These are phyloP conservation scores for Cynaeus angustus DNA, from an alignment of 2,888 invertebrate genomes.

Conservation along the genomic window DNA sequence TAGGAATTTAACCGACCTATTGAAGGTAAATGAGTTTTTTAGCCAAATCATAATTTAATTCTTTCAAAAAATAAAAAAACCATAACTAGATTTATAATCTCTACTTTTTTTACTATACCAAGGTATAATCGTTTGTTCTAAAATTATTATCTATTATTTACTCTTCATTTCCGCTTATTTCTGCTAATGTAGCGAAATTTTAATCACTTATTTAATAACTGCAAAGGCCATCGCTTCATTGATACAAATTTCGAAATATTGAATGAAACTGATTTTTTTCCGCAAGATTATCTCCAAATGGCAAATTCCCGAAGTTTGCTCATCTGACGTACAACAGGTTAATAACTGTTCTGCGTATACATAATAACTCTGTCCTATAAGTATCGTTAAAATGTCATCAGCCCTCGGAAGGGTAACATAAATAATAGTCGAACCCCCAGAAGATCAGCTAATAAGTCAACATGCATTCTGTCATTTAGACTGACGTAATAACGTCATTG, in stretches of 20 bases:
- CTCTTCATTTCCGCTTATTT: slow-evolving; percentile 22
- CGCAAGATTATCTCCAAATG: slow-evolving; percentile 15
- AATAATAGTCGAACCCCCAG: slow-evolving; percentile 67
- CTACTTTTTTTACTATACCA: too few species aligned
- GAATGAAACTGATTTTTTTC: slow-evolving; percentile 44
- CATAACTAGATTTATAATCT: too few species aligned
- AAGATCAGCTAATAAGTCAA: slow-evolving; percentile 71
- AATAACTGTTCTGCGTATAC: slow-evolving; percentile 43
- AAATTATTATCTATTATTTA: neutral
- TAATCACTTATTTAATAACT: slow-evolving; percentile 10
- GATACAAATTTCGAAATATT: slow-evolving; percentile 31
- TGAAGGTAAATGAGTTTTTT: too few species aligned
- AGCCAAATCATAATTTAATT: too few species aligned
- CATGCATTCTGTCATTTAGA: slow-evolving; percentile 67
- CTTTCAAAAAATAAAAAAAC: too few species aligned
- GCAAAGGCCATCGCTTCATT: slow-evolving; percentile 30
- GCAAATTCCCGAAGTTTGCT: slow-evolving; percentile 23
- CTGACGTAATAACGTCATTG: slow-evolving; percentile 63
- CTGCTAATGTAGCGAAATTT: slow-evolving; percentile 17
- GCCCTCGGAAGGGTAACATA: slow-evolving; percentile 58
- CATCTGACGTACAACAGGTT: slow-evolving; percentile 48
- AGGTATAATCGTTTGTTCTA: too few species aligned
- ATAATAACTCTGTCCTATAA: slow-evolving; percentile 54
- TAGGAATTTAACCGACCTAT: too few species aligned
- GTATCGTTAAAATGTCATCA: slow-evolving; percentile 58